A percentile compares a stretch with the other conserved stretches of the same genome.
phyloP scores from a whole-genome alignment of 2,113 vertebrate genomes.

The Nothobranchius kuhntae region DNA sequence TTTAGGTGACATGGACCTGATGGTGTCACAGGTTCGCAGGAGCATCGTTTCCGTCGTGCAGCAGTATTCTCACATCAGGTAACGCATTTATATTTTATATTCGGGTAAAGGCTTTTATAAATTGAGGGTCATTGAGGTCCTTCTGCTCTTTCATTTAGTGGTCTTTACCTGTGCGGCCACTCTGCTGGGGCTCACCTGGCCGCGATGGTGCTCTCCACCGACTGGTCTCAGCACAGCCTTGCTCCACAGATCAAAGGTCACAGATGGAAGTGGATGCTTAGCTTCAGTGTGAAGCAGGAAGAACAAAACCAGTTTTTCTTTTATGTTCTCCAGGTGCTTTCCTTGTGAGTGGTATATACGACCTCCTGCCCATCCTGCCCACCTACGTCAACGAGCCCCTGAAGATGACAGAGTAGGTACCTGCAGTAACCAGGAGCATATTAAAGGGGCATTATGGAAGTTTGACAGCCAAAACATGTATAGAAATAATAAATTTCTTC shows the following conservation, averaged over 20 bases:
- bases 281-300: background rate
- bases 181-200: constrained; percentile 93
- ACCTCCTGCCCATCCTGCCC: constrained; percentile 86
- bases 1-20: constrained; percentile 88
- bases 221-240: constrained; percentile 82
- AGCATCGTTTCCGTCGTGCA: constrained; percentile 81
- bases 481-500: no score
- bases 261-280: background rate
- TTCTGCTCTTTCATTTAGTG: constrained; percentile 67
- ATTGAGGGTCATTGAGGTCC: fast-evolving
- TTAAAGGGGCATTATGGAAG: no score
- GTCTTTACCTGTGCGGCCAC: constrained; percentile 91
- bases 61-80: constrained; percentile 84
- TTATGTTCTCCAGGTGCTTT: constrained; percentile 79
- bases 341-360: constrained; percentile 91
- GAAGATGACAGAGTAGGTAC: constrained; percentile 85
- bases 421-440: background rate
- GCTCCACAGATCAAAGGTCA: constrained; percentile 88
- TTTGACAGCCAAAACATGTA: no score
- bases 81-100: background rate
- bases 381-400: constrained; percentile 85
- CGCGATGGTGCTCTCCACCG: constrained; percentile 87
- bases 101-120: no score
- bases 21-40: constrained; percentile 88
- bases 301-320: background rate